Conservation (phyloP, 2,113 vertebrate genomes). For the Periophthalmodon schlosseri region DNA sequence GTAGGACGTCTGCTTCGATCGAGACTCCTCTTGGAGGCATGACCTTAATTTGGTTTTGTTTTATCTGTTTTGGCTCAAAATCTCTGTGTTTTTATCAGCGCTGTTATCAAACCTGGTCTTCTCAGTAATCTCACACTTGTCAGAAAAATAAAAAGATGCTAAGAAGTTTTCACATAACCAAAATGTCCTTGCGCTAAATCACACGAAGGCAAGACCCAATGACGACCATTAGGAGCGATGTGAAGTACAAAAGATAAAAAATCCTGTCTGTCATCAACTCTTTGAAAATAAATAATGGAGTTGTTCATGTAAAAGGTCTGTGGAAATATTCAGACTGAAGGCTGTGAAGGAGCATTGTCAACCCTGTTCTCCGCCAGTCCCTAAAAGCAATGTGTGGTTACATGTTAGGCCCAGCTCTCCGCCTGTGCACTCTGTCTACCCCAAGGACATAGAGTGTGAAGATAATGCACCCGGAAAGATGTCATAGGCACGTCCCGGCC, state of each 20-base stretch:
- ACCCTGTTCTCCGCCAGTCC: slow-evolving; percentile 72
- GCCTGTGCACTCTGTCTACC: slow-evolving; percentile 71
- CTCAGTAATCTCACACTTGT: neutral
- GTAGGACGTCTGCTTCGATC: neutral
- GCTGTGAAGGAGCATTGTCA: slow-evolving; percentile 79
- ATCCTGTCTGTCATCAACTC: slow-evolving; percentile 55
- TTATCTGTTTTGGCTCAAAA: slow-evolving; percentile 4
- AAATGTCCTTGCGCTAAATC: slow-evolving; percentile 43
- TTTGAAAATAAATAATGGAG: slow-evolving; percentile 69
- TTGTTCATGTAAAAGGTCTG: slow-evolving; percentile 76
- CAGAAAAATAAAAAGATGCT: neutral
- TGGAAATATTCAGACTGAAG: slow-evolving; percentile 78
- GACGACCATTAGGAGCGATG: slow-evolving; percentile 52
- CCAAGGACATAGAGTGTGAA: slow-evolving; percentile 78
- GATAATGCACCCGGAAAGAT: slow-evolving; percentile 81
- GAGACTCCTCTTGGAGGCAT: neutral
- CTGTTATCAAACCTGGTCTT: slow-evolving; percentile 17
- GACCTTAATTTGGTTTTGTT: neutral
- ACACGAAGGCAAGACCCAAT: slow-evolving; percentile 41
- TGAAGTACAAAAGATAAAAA: slow-evolving; percentile 63
- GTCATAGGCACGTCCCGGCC: slow-evolving; percentile 75
- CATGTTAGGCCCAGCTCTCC: slow-evolving; percentile 72
- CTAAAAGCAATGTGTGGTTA: slow-evolving; percentile 82
- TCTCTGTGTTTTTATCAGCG: neutral
- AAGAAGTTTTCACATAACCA: slow-evolving; percentile 4